These are phyloP conservation scores for Hirundichthys speculiger DNA, from an alignment of 2,113 vertebrate species.

Conservation along the genomic window DNA sequence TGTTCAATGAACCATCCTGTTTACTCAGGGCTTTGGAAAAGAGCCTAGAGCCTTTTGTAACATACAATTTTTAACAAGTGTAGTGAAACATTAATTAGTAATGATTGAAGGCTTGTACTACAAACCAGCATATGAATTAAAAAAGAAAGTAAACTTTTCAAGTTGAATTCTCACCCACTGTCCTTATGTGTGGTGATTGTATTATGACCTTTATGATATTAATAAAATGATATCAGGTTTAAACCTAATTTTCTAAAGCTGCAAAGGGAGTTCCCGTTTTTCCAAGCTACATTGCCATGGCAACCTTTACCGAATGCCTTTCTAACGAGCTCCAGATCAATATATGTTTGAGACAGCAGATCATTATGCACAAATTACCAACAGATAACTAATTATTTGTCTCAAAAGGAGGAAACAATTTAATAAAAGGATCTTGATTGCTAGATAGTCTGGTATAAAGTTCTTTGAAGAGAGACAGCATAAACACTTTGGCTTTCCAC, in stretches of 20 bases:
- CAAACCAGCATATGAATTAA: neutral
- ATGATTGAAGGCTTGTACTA: neutral
- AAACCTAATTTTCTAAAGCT: no score
- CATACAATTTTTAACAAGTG: neutral
- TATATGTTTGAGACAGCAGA: neutral
- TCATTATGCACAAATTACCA: no score
- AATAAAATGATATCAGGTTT: no score
- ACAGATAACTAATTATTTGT: neutral
- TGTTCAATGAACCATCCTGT: neutral
- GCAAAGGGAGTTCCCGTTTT: no score
- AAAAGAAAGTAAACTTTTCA: neutral
- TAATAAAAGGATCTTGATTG: neutral
- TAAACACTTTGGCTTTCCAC: no score
- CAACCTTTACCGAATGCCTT: no score
- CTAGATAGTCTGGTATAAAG: neutral
- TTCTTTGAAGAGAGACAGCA: no score
- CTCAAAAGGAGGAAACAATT: neutral
- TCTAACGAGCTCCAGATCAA: no score
- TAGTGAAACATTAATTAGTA: neutral
- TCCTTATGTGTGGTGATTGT: no score
- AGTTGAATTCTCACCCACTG: no score
- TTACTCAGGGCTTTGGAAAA: neutral
- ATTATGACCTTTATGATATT: no score
- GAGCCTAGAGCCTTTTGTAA: neutral
- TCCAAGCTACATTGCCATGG: no score